These are phyloP conservation scores for Pogonocichla stellata DNA, from an alignment of 2,113 vertebrate genomes.

Conservation along the genomic window DNA sequence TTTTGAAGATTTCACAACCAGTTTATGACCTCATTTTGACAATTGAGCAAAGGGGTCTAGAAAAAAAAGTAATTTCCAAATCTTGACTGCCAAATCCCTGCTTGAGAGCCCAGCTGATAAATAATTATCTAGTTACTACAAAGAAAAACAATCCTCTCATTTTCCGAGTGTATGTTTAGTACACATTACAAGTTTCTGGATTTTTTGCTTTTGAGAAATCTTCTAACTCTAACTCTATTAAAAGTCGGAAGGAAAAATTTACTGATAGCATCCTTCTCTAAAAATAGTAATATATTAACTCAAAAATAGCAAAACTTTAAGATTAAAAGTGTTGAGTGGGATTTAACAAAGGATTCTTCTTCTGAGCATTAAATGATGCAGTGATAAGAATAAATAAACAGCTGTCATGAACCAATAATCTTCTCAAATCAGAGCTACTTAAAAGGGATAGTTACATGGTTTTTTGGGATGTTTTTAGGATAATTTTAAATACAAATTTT, in stretches of 20 bases:
- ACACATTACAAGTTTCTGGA: neutral
- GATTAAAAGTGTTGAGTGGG: neutral
- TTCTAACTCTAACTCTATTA: neutral
- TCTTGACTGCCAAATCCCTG: neutral
- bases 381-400: neutral
- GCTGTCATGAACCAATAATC: accelerated
- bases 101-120: neutral
- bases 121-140: neutral
- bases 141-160: neutral
- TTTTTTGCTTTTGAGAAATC: neutral
- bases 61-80: neutral
- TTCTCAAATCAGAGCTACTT: neutral
- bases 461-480: accelerated
- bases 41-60: neutral
- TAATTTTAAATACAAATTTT: neutral
- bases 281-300: neutral
- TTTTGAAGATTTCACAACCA: neutral
- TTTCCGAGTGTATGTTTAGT: neutral
- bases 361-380: neutral
- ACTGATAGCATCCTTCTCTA: neutral
- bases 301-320: neutral
- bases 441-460: neutral
- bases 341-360: neutral
- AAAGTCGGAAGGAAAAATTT: neutral
- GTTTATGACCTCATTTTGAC: neutral